phyloP scores from a whole-genome alignment of 2,797 vertebrate species.

The Acanthopagrus latus region DNA sequence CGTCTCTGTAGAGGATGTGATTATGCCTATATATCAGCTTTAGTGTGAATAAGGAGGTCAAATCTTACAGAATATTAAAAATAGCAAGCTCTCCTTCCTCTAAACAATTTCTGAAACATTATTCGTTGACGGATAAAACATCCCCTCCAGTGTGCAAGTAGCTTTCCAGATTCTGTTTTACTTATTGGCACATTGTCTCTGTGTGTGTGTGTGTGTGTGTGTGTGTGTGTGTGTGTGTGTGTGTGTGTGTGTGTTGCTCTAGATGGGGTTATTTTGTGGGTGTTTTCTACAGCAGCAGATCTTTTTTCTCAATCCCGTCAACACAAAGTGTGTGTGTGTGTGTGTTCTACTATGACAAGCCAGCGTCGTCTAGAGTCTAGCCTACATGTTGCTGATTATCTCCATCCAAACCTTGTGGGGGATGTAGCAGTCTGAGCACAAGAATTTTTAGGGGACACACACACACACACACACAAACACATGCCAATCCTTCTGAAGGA shows the following conservation, averaged over 20 bases:
- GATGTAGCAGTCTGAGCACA: slow-evolving; percentile 9
- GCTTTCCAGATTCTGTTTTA: background rate
- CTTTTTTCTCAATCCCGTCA: slow-evolving; percentile 19
- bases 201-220: background rate
- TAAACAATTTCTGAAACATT: background rate
- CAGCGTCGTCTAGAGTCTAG: background rate
- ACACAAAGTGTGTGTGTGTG: slow-evolving; percentile 5
- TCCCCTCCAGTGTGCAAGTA: background rate
- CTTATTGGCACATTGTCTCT: background rate
- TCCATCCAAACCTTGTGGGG: slow-evolving; percentile 31
- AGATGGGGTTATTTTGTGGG: background rate
- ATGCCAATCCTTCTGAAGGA: slow-evolving; percentile 13
- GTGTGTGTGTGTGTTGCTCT: background rate
- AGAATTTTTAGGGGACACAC: background rate
- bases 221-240: too few relatives aligned
- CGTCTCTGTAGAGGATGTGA: background rate
- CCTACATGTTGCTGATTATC: slow-evolving; percentile 1
- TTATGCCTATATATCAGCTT: background rate
- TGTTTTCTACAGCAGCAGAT: slow-evolving; percentile 7
- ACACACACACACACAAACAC: background rate
- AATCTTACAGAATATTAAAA: slow-evolving; percentile 7
- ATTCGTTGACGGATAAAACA: background rate
- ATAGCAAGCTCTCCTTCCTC: background rate
- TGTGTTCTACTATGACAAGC: slow-evolving; percentile 16
- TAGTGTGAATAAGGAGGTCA: background rate